Base-by-base conservation (phyloP, 1,140 invertebrate genomes). In the Odontomachus brunneus region DNA sequence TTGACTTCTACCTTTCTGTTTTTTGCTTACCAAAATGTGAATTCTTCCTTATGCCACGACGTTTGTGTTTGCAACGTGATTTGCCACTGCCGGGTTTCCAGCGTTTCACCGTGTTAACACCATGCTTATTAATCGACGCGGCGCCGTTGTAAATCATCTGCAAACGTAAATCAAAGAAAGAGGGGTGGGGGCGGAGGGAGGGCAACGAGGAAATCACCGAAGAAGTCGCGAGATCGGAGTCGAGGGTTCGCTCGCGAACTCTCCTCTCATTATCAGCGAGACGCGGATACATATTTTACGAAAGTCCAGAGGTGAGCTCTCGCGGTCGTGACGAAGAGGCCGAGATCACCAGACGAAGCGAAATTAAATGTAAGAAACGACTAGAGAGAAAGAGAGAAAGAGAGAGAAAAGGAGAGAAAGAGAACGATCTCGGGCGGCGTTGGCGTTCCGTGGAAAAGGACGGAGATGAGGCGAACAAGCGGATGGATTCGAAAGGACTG, bases 401-500 rank as follows among this genome's bases (percentile, higher is more conserved):
- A 44, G 60, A n/a, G 26, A 49, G 26, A 49, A 19, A 66, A 69
- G 74, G 38, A 57, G 59, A 38, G 82, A 53, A 51, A 38, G 65
- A 82, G 66, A 48, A 44, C 17, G 33, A 29, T 38, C 49, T 57
- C 49, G 65, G 75, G 65, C 33, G 75, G 75, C 75, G 65, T 80
- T 80, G 75, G 75, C 75, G 75, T 80, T n/a, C 19, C 51, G 33
- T 48, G 51, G 65, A 80, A 80, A 57, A 80, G 66, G 75, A 80
- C 75, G n/a, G 65, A 80, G 75, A 80, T 71, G 75, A 80, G 75
- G 59, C 53, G 65, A 59, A 78, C 49, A 66, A 85, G 86, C 82
- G 82, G 86, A 84, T 83, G 85, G 83, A 89, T 90, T 89, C 83
- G 90, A 89, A 88, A 88, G 89, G 89, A 86, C 76, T 81, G 72